phyloP scores from a whole-genome alignment of 2,113 vertebrate species.

The Herpetotheres cachinnans region DNA sequence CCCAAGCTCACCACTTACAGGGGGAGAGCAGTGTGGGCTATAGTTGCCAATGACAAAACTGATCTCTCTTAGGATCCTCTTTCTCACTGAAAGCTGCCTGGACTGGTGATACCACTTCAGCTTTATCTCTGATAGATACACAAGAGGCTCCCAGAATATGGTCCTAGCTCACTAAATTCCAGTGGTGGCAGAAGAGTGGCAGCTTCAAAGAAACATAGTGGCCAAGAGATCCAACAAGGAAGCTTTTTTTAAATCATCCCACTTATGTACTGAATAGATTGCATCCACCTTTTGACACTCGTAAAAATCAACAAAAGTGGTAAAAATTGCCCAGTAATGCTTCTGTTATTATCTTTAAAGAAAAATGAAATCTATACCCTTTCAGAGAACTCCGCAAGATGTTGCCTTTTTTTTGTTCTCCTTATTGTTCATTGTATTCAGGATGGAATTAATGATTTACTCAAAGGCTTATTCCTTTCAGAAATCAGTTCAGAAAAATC shows the following conservation, averaged over 20 bases:
- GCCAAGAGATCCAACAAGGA: background rate
- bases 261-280: background rate
- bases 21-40: background rate
- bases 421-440: background rate
- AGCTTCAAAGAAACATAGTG: background rate
- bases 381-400: background rate
- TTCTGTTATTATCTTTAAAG: background rate
- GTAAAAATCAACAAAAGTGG: background rate
- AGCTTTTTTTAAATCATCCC: background rate
- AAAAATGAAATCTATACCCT: background rate
- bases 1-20: background rate
- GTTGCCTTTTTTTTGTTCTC: background rate
- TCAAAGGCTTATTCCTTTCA: background rate
- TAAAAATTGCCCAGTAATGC: background rate
- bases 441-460: background rate
- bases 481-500: conserved; percentile 5
- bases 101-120: background rate
- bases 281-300: background rate
- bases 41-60: background rate
- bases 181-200: background rate
- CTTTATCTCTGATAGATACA: background rate
- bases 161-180: background rate
- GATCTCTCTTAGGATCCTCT: background rate
- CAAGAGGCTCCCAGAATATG: background rate
- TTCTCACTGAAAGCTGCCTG: background rate